Percentiles rank a stretch among this genome's conserved stretches.
Evolutionary conservation across 2,888 invertebrate genomes (phyloP).

Genomic region (Sussaba pulchella): DNA sequence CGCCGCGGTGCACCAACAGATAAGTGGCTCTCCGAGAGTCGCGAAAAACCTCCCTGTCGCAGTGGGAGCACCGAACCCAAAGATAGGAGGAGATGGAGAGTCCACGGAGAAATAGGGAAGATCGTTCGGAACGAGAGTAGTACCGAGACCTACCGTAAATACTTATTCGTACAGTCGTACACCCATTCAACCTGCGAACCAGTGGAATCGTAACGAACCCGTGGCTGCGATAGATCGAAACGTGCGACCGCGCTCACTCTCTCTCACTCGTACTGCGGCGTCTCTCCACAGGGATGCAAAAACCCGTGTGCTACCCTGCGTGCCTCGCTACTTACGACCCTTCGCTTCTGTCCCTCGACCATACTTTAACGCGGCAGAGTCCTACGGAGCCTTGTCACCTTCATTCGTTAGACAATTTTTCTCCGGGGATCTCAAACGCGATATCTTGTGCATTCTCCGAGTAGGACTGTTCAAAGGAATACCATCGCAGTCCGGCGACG

Average conservation of each 20-base stretch:
- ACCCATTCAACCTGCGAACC: conserved; percentile 58
- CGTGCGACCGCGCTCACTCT: conserved; percentile 3
- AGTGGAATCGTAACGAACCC: conserved; percentile 61
- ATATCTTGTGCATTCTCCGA: conserved; percentile 53
- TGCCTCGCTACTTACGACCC: conserved; percentile 63
- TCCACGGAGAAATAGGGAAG: conserved; percentile 54
- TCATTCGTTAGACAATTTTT: conserved; percentile 65
- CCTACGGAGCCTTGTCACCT: conserved; percentile 55
- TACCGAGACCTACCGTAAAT: conserved; percentile 39
- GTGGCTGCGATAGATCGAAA: conserved; percentile 61
- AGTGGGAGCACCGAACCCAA: conserved; percentile 47
- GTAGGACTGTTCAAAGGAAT: conserved; percentile 32
- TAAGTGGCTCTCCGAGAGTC: conserved; percentile 68
- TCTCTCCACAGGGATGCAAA: conserved; percentile 40
- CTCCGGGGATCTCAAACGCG: conserved; percentile 40
- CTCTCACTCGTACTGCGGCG: neutral
- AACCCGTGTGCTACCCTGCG: conserved; percentile 41
- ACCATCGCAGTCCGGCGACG: conserved; percentile 17
- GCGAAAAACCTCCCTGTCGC: conserved; percentile 63
- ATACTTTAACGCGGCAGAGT: conserved; percentile 55
- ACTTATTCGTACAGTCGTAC: conserved; percentile 47
- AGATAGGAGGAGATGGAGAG: conserved; percentile 63
- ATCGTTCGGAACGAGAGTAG: conserved; percentile 45
- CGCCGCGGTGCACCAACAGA: conserved; percentile 32
- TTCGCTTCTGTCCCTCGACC: conserved; percentile 46